Base-by-base conservation (phyloP, 2,888 invertebrate genomes). In the Eudasyphora cyanicolor region DNA sequence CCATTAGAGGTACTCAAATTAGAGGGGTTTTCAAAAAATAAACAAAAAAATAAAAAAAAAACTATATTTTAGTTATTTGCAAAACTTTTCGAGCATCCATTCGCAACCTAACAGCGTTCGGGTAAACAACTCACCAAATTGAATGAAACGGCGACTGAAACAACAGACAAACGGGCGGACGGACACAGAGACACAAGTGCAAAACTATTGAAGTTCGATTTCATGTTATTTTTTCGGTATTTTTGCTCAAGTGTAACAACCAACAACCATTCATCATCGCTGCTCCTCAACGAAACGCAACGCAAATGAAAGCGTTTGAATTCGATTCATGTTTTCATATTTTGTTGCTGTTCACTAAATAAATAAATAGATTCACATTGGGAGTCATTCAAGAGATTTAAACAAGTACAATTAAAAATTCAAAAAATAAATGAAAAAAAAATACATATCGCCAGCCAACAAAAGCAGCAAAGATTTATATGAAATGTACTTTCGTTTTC, bases 41-140 rank as follows among this genome's bases (percentile, higher is more conserved):
- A 57, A 27, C 21, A 10, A 17, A 45, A n/a, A 49, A 49, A 17
- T 24, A 49, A 62, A 38, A 71, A 35, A 32, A 57, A 76, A 78
- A 74, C 14, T 70, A 70, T 62, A 79, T 54, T 80, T 77, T 77
- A 57, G 57, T 70, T 77, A 42, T 1, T n/a, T 19, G 51, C 73
- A 77, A 79, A 76, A 51, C 17, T 45, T 54, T 60, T 70, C 10
- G 14, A 70, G 42, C 74, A 57, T 64, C 54, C 77, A 83, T 77
- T 83, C 70, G 70, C 62, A 51, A 45, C 32, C 54, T 38, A 75
- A 77, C 79, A 24, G 62, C 70, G 76, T 51, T 77, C 79, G 74
- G 62, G 79, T 77, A 54, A 83, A 70, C 83, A 83, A 79, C 82
- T 14, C 24, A 71, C 29, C 32, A 29, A 69, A 35, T 19, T 60